phyloP scores from a whole-genome alignment of 2,888 invertebrate genomes.

The Drosophila trichaetosa region DNA sequence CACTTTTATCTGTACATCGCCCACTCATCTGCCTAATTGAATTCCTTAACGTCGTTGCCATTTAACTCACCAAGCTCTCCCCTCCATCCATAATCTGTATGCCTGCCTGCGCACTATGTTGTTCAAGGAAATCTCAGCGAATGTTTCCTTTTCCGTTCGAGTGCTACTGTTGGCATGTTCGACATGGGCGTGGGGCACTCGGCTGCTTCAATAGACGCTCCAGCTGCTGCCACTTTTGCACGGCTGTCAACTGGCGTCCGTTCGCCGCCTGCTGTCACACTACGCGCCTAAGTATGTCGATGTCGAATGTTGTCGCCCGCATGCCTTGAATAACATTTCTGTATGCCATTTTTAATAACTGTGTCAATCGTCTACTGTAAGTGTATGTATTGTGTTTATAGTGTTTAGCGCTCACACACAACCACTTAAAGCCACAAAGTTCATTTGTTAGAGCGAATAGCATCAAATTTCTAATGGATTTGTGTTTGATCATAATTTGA shows the following conservation, averaged over 20 bases:
- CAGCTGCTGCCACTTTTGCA: constrained; percentile 62
- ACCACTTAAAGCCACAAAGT: constrained; percentile 24
- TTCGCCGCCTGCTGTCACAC: constrained; percentile 55
- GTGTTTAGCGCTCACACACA: background rate
- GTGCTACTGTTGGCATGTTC: constrained; percentile 65
- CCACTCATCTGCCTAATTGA: constrained; percentile 78
- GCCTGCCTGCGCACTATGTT: constrained; percentile 21
- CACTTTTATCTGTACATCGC: constrained; percentile 68
- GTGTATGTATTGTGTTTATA: background rate
- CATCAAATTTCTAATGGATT: constrained; percentile 18
- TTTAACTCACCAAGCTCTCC: background rate
- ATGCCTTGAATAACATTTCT: constrained; percentile 56
- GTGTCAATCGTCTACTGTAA: constrained; percentile 54
- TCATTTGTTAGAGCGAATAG: constrained; percentile 28
- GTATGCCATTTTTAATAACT: constrained; percentile 69
- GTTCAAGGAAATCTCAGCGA: constrained; percentile 71
- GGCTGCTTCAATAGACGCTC: constrained; percentile 32
- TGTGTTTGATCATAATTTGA: constrained; percentile 33
- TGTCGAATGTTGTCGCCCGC: constrained; percentile 59
- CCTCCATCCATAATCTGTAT: background rate
- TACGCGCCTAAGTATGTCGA: constrained; percentile 71
- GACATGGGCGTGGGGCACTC: constrained; percentile 47
- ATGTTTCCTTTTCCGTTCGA: constrained; percentile 74
- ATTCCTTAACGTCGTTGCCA: constrained; percentile 66
- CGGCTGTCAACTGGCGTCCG: constrained; percentile 61